phyloP scores from a whole-genome alignment of 2,113 vertebrate species.

The Pachycephala philippinensis region DNA sequence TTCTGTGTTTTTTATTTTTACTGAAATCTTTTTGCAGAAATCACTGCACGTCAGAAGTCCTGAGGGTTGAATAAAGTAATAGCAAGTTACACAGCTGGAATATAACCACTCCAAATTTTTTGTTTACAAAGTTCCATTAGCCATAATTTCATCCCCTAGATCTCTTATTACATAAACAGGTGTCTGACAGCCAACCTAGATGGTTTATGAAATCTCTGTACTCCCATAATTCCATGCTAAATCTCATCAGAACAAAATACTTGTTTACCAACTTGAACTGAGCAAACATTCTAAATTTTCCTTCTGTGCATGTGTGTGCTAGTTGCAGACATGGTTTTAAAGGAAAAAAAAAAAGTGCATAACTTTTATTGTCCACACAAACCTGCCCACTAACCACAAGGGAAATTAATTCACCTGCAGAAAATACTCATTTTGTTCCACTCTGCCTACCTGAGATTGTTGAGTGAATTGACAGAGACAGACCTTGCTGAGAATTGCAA shows the following conservation, averaged over 20 bases:
- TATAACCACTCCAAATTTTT: neutral
- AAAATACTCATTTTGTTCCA: slow-evolving; percentile 2
- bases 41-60: neutral
- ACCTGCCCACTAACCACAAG: neutral
- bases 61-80: neutral
- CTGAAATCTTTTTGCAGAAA: neutral
- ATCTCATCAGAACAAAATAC: neutral
- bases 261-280: neutral
- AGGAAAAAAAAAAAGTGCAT: neutral
- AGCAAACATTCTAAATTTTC: neutral
- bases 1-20: neutral
- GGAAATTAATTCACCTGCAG: neutral
- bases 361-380: neutral
- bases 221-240: neutral
- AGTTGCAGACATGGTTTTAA: neutral
- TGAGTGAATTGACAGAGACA: neutral
- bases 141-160: neutral
- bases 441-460: neutral
- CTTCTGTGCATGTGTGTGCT: neutral
- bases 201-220: neutral
- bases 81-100: neutral
- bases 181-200: neutral
- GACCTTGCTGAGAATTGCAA: neutral
- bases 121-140: neutral
- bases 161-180: neutral